phyloP scores from a whole-genome alignment of 1,140 invertebrate species.

The Andricus grossulariae region DNA sequence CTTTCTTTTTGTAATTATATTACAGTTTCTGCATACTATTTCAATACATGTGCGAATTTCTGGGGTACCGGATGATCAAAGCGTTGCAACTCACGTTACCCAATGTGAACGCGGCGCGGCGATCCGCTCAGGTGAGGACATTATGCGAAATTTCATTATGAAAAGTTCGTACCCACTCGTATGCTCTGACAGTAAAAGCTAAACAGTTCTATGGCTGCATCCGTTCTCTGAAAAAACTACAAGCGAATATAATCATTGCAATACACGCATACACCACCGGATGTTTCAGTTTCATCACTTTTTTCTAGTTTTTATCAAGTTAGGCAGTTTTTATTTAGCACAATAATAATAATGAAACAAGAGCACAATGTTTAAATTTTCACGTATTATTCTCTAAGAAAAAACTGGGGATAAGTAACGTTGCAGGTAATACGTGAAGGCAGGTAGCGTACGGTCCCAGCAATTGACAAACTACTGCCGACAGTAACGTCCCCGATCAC shows the following conservation, averaged over 20 bases:
- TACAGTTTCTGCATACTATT: background rate
- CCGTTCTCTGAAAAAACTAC: background rate
- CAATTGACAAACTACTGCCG: too few species aligned
- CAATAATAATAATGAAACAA: too few species aligned
- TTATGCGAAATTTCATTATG: slow-evolving; percentile 19
- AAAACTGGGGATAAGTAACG: too few species aligned
- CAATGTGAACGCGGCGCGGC: background rate
- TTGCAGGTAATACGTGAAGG: too few species aligned
- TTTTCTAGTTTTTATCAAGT: background rate
- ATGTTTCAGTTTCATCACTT: background rate
- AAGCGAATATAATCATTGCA: slow-evolving; percentile 5
- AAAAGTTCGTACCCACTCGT: background rate
- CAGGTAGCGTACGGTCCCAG: too few species aligned
- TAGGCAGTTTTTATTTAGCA: too few species aligned
- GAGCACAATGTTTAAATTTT: too few species aligned
- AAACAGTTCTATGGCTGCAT: slow-evolving; percentile 4
- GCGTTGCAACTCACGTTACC: background rate
- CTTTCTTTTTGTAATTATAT: too few species aligned
- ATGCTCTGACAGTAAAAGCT: slow-evolving; percentile 8
- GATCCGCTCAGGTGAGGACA: slow-evolving; percentile 8
- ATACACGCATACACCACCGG: background rate
- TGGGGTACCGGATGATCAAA: background rate
- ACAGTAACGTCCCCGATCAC: too few species aligned
- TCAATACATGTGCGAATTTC: background rate
- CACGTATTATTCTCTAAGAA: too few species aligned